These are phyloP conservation scores for Drosophila kanekoi DNA, from an alignment of 2,888 invertebrate species.

Conservation along the genomic window DNA sequence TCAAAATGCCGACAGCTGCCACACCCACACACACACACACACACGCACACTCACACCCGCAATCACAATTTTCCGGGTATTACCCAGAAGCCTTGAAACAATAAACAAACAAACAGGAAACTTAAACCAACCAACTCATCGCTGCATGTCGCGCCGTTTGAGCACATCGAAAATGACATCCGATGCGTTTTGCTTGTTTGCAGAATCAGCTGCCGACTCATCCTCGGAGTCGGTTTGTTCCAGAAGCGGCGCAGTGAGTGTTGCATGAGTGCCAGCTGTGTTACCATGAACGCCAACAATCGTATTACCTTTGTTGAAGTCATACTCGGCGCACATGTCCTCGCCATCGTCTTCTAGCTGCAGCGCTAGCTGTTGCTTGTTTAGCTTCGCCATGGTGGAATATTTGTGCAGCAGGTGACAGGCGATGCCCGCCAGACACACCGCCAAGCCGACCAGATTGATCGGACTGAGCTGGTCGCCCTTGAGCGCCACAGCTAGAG, in stretches of 20 bases:
- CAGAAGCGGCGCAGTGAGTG: slow-evolving; percentile 82
- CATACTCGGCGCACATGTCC: slow-evolving; percentile 62
- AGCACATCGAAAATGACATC: slow-evolving; percentile 87
- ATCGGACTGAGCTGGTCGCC: slow-evolving; percentile 93
- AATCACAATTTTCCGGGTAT: slow-evolving; percentile 26
- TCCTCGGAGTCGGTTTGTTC: slow-evolving; percentile 83
- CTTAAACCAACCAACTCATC: slow-evolving; percentile 60
- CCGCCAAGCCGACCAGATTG: slow-evolving; percentile 93
- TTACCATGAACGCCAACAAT: slow-evolving; percentile 45
- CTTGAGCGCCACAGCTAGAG: slow-evolving; percentile 94
- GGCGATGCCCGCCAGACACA: slow-evolving; percentile 95
- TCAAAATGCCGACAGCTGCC: slow-evolving; percentile 19
- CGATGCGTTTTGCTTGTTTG: slow-evolving; percentile 85
- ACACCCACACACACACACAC: slow-evolving; percentile 6
- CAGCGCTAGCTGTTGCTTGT: slow-evolving; percentile 62
- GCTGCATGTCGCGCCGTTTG: slow-evolving; percentile 86
- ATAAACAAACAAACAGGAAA: background rate
- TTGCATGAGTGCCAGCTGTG: slow-evolving; percentile 62
- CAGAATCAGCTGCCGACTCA: slow-evolving; percentile 80
- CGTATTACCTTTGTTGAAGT: slow-evolving; percentile 50
- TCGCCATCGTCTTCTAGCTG: slow-evolving; percentile 65
- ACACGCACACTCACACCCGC: slow-evolving; percentile 3
- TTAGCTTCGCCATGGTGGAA: slow-evolving; percentile 72
- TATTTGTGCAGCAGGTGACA: slow-evolving; percentile 93
- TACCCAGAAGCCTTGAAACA: slow-evolving; percentile 9